Evolutionary conservation across 2,113 vertebrate species (phyloP).

Genomic region (Apteryx mantelli): DNA sequence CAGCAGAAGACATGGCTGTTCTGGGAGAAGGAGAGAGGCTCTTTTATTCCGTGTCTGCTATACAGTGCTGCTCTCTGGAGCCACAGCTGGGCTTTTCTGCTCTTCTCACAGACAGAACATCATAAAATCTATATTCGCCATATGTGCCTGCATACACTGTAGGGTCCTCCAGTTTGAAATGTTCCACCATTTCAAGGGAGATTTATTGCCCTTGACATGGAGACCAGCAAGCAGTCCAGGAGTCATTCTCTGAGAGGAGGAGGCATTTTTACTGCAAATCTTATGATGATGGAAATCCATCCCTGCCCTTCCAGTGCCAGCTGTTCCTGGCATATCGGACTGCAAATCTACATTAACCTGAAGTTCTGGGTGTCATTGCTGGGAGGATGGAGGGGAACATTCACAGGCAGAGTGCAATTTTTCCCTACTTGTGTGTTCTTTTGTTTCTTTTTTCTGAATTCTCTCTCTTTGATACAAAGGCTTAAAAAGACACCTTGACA

Average conservation of each 20-base stretch:
- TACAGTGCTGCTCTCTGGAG: background rate
- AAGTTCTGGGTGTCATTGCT: background rate
- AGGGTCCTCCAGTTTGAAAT: background rate
- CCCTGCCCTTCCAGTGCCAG: background rate
- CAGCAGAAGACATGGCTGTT: background rate
- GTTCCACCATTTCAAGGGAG: background rate
- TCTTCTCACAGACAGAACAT: background rate
- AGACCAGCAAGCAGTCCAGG: background rate
- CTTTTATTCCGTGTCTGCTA: background rate
- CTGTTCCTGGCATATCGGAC: background rate
- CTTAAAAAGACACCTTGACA: background rate
- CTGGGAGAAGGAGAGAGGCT: background rate
- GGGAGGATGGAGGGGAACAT: no score
- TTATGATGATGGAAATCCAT: background rate
- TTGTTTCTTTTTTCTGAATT: background rate
- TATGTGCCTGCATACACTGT: background rate
- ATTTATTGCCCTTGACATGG: background rate
- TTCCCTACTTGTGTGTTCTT: background rate
- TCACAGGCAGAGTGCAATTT: background rate
- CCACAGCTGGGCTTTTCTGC: background rate
- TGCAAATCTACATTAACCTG: background rate
- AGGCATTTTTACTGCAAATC: background rate
- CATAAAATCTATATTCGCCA: background rate
- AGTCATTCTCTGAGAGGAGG: background rate
- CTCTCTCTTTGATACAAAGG: background rate